phyloP scores from a whole-genome alignment of 2,113 vertebrate genomes.

The Phalacrocorax aristotelis region DNA sequence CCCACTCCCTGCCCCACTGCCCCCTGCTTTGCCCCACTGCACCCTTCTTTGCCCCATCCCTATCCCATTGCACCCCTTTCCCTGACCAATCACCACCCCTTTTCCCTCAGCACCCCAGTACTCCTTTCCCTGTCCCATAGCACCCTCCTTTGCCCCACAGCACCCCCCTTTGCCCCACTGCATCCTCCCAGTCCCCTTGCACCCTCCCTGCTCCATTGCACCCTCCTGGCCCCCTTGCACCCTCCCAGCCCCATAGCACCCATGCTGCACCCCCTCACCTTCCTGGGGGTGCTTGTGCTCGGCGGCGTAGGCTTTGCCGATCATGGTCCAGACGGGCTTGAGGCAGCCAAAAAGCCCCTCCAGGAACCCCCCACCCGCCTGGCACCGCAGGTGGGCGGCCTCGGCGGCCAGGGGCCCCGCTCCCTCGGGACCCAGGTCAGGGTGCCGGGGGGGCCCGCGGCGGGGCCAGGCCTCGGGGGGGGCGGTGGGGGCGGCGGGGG shows the following conservation, averaged over 20 bases:
- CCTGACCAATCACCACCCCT: background rate
- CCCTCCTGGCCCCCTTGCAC: background rate
- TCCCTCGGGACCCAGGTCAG: slow-evolving; percentile 26
- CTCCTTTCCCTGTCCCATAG: no score
- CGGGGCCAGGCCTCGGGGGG: slow-evolving; percentile 35
- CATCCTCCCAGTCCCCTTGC: no score
- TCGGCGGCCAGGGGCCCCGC: slow-evolving; percentile 66
- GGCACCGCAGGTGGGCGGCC: slow-evolving; percentile 82
- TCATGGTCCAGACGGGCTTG: slow-evolving; percentile 94
- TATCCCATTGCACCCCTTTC: background rate
- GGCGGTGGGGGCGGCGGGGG: slow-evolving; percentile 46
- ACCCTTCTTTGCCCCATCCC: background rate
- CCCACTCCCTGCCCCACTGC: background rate
- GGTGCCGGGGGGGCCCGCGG: slow-evolving; percentile 48
- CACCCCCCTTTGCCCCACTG: no score
- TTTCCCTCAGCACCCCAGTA: no score
- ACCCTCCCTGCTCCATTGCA: background rate
- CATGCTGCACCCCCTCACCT: slow-evolving; percentile 66
- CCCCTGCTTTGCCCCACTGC: background rate
- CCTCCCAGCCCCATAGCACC: fast-evolving
- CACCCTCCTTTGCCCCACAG: no score
- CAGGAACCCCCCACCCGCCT: slow-evolving; percentile 85
- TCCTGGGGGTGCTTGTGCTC: slow-evolving; percentile 91
- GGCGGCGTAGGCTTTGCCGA: slow-evolving; percentile 92
- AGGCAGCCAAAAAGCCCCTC: slow-evolving; percentile 93